phyloP scores from a whole-genome alignment of 2,888 invertebrate species.

The Cataglyphis albicans region DNA sequence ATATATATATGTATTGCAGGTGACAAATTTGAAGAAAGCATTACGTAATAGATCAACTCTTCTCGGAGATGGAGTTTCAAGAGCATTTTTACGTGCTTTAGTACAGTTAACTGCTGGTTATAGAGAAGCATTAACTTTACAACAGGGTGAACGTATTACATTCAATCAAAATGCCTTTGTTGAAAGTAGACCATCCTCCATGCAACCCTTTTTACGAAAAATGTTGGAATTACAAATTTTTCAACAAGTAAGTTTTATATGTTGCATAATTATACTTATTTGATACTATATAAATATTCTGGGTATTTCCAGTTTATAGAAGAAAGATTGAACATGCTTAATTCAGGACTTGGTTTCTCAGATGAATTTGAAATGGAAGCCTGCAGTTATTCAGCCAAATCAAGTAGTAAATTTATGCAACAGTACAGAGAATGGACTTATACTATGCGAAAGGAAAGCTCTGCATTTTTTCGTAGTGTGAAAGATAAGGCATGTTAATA shows the following conservation, averaged over 20 bases:
- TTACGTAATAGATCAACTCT: conserved; percentile 92
- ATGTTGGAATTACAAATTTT: conserved; percentile 98
- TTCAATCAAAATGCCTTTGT: conserved; percentile 96
- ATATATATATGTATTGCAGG: conserved; percentile 86
- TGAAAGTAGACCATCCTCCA: conserved; percentile 92
- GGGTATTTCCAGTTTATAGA: conserved; percentile 93
- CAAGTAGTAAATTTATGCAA: conserved; percentile 89
- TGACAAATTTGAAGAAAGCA: conserved; percentile 91
- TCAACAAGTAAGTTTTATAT: conserved; percentile 90
- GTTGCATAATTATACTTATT: background rate
- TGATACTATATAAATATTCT: background rate
- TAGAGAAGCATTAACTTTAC: conserved; percentile 94
- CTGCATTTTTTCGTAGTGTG: conserved; percentile 94
- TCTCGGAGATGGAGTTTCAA: conserved; percentile 96
- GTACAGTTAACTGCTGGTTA: conserved; percentile 98
- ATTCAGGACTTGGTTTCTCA: conserved; percentile 96
- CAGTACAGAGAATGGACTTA: conserved; percentile 94
- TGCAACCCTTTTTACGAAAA: conserved; percentile 95
- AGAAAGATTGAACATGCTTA: conserved; percentile 96
- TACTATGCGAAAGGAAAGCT: conserved; percentile 92
- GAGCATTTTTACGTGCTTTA: conserved; percentile 96
- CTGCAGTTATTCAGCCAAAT: conserved; percentile 90
- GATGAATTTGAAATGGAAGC: conserved; percentile 98
- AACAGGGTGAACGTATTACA: conserved; percentile 91
- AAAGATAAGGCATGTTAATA: conserved; percentile 91